phyloP scores from a whole-genome alignment of 2,888 invertebrate genomes.

The Melangyna quadrimaculata region DNA sequence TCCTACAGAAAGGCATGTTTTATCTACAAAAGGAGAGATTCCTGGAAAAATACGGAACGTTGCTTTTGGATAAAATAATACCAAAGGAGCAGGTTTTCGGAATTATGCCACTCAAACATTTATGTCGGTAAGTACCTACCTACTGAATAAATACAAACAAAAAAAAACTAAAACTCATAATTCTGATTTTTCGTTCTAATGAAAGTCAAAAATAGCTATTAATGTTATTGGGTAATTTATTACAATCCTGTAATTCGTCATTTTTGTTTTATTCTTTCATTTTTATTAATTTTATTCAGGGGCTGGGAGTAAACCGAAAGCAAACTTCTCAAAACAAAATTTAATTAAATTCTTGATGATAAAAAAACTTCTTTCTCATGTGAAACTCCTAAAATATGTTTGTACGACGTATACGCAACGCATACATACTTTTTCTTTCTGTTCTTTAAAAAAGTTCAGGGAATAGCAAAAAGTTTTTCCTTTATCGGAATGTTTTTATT shows the following conservation, averaged over 20 bases:
- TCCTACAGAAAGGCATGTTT: constrained; percentile 32
- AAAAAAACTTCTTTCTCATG: constrained; percentile 2
- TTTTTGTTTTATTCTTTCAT: neutral
- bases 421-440: neutral
- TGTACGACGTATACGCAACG: neutral
- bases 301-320: neutral
- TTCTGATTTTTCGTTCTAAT: neutral
- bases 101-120: constrained; percentile 86
- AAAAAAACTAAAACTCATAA: neutral
- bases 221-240: neutral
- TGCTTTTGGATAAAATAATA: constrained; percentile 79
- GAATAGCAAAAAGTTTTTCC: constrained; percentile 13
- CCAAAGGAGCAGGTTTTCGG: constrained; percentile 79
- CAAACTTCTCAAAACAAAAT: neutral
- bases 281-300: neutral
- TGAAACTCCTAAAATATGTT: neutral
- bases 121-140: constrained; percentile 83
- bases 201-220: neutral
- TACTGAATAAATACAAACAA: neutral
- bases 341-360: constrained; percentile 41
- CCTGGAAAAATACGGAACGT: constrained; percentile 77
- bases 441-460: neutral
- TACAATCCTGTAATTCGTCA: neutral
- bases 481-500: constrained; percentile 8
- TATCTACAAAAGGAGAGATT: constrained; percentile 77